phyloP scores from a whole-genome alignment of 2,113 vertebrate genomes.

The Noturus placidus region DNA sequence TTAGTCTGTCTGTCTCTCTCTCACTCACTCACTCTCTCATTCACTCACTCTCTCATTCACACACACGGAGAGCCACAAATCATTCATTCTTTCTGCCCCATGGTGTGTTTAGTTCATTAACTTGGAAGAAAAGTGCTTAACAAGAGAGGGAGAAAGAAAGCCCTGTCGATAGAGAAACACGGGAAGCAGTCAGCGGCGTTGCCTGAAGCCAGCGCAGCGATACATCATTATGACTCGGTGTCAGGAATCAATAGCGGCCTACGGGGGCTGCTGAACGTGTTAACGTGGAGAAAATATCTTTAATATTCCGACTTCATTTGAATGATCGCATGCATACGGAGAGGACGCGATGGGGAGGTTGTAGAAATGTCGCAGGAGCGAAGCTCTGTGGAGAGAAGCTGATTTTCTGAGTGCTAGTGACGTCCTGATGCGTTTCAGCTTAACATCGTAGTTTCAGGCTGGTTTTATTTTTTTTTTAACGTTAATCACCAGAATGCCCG shows the following conservation, averaged over 20 bases:
- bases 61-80: conserved; percentile 56
- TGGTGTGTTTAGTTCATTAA: conserved; percentile 71
- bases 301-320: conserved; percentile 42
- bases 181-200: conserved; percentile 49
- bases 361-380: background rate
- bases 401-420: too few relatives aligned
- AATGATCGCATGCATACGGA: background rate
- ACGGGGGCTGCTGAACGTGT: conserved; percentile 35
- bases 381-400: background rate
- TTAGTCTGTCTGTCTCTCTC: conserved; percentile 20
- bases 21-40: background rate
- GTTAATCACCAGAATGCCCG: background rate
- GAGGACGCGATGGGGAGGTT: background rate
- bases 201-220: conserved; percentile 63
- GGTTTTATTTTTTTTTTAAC: background rate
- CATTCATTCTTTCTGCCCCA: conserved; percentile 54
- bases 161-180: conserved; percentile 62
- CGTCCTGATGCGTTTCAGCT: background rate
- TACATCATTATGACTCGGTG: conserved; percentile 74
- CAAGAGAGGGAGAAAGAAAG: conserved; percentile 62
- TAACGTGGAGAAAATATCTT: conserved; percentile 31
- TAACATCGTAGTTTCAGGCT: background rate
- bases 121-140: conserved; percentile 71
- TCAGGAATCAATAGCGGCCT: conserved; percentile 68
- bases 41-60: background rate